Evolutionary conservation across 2,888 invertebrate species (phyloP).

Genomic region (Dendrolimus pini): DNA sequence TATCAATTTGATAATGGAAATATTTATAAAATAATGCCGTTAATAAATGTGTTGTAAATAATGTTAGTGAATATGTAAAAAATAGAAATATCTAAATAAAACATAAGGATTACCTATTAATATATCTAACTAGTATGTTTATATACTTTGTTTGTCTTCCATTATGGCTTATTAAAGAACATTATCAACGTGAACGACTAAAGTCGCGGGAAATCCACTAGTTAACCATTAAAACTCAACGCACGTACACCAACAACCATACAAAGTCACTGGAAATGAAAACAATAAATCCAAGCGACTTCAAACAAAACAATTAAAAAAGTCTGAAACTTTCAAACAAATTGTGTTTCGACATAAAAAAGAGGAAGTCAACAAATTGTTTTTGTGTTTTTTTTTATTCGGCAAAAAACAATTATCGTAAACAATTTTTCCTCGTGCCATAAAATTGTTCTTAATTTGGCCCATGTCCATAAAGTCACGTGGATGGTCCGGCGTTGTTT

Average conservation of each 20-base stretch:
- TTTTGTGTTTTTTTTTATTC: background rate
- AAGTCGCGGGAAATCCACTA: too few species aligned
- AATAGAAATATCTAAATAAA: too few species aligned
- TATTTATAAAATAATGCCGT: too few species aligned
- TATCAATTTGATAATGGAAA: too few species aligned
- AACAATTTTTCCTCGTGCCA: background rate
- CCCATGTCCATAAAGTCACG: background rate
- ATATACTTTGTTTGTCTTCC: too few species aligned
- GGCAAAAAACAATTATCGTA: background rate
- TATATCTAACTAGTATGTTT: too few species aligned
- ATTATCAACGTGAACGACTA: too few species aligned
- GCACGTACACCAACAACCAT: background rate
- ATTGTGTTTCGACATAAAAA: background rate
- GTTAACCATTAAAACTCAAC: background rate
- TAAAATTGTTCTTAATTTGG: background rate
- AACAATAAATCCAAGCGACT: background rate
- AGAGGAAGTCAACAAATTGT: background rate
- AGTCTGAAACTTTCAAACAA: background rate
- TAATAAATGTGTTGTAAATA: too few species aligned
- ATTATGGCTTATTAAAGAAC: too few species aligned
- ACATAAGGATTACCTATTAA: too few species aligned
- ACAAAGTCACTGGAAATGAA: background rate
- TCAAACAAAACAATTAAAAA: background rate
- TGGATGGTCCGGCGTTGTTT: background rate
- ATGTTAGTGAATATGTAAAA: too few species aligned